Evolutionary conservation across 2,797 vertebrate genomes (phyloP).

Genomic region (Notolepis coatsorum): DNA sequence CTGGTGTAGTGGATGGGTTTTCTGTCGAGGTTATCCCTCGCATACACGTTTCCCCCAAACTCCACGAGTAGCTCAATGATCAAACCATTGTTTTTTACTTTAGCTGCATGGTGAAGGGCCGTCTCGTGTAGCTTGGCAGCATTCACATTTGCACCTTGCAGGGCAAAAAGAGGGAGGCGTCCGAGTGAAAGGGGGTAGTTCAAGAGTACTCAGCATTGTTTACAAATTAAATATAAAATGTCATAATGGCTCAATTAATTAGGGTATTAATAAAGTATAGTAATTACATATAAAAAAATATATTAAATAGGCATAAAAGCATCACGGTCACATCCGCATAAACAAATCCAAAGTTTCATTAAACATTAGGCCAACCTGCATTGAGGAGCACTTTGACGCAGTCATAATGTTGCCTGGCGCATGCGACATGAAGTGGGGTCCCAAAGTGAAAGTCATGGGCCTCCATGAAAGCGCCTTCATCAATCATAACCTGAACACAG

Average conservation of each 20-base stretch:
- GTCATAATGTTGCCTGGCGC: conserved; percentile 87
- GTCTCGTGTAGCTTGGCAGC: conserved; percentile 94
- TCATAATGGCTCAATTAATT: background rate
- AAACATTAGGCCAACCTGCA: conserved; percentile 79
- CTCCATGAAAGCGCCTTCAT: conserved; percentile 74
- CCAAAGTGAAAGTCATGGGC: conserved; percentile 86
- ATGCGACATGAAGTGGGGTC: conserved; percentile 94
- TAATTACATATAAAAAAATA: no score
- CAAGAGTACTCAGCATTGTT: background rate
- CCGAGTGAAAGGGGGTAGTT: background rate
- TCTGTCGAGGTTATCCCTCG: conserved; percentile 89
- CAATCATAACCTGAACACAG: conserved; percentile 91
- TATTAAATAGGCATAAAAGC: no score
- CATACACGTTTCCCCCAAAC: conserved; percentile 91
- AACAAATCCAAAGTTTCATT: background rate
- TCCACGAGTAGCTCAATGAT: conserved; percentile 92
- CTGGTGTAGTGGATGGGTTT: conserved; percentile 88
- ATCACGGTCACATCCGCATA: no score
- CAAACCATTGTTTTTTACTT: conserved; percentile 83
- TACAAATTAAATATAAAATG: background rate
- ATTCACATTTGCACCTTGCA: conserved; percentile 93
- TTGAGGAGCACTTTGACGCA: conserved; percentile 91
- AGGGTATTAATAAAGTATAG: no score
- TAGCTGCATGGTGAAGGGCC: conserved; percentile 93
- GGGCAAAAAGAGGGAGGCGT: background rate